Evolutionary conservation across 2,888 invertebrate genomes (phyloP), one percentile per base, ranked within the genome.

Genomic region (Acleris cristana): DNA sequence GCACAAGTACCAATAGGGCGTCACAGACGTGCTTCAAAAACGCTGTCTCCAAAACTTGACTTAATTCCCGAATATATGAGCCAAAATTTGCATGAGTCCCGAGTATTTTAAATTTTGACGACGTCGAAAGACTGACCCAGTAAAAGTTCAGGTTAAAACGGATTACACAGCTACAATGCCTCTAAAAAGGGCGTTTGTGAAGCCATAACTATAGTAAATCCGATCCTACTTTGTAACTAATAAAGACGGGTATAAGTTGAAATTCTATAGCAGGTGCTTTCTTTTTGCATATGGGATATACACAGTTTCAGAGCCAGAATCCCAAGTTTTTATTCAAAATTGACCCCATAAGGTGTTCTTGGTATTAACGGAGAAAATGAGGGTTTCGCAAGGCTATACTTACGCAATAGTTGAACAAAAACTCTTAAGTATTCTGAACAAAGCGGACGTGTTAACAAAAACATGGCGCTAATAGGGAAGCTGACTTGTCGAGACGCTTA

Each of bases 1-100:
- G 82, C 75, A 71, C 67, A 77, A 82, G 82, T 69, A 63, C 71
- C 78, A 73, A 78, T 79, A 78, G 65, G 72, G 70, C 72, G 72
- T 71, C 73, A 73, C 71, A 61, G 65, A 60, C 65, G 71, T 71
- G 72, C 60, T 71, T 66, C 70, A 76, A 73, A 73, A 73, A 69
- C 70, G 75, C 71, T 75, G 74, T 69, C 70, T 67, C 71, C 60
- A 72, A 78, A 75, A 76, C 79, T 80, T 77, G 78, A 79, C 76
- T 76, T 76, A 76, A 80, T 77, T 77, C 73, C 48, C 65, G 72
- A 71, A 74, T 74, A 75, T 72, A 71, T 66, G 64, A 67, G 60
- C 40, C 70, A 23, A 60, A 75, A 78, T 71, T 71, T 70, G 62
- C 69, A 70, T 69, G 62, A 21, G 40, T 54, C 26, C 44, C n/a